These are phyloP conservation scores for Ormyrus rosae DNA, from an alignment of 2,888 invertebrate species.

Conservation along the genomic window DNA sequence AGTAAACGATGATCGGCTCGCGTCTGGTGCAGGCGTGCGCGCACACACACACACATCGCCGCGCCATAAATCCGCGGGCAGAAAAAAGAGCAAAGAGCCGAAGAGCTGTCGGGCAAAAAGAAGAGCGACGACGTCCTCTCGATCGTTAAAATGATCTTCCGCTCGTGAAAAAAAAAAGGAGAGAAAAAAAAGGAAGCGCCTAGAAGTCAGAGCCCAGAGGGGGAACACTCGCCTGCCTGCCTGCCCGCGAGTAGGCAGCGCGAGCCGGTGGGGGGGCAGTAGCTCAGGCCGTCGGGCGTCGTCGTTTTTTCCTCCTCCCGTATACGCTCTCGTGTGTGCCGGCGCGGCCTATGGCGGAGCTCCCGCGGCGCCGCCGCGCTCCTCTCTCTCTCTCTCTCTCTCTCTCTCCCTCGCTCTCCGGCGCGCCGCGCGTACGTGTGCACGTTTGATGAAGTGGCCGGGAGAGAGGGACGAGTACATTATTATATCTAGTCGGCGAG, in stretches of 20 bases:
- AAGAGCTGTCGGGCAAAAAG: slow-evolving; percentile 12
- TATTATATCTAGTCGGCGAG: slow-evolving; percentile 64
- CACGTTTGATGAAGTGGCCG: slow-evolving; percentile 72
- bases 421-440: slow-evolving; percentile 46
- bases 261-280: too few species aligned
- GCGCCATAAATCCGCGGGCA: slow-evolving; percentile 6
- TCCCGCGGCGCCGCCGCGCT: slow-evolving; percentile 38
- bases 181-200: not conserved
- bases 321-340: not conserved
- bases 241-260: too few species aligned
- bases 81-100: not conserved
- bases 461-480: slow-evolving; percentile 63
- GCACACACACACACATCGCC: too few species aligned
- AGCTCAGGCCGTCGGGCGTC: slow-evolving; percentile 42
- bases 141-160: slow-evolving; percentile 43
- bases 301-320: slow-evolving; percentile 54
- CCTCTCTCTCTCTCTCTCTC: slow-evolving; percentile 61
- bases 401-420: slow-evolving; percentile 60
- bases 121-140: slow-evolving; percentile 31
- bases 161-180: slow-evolving; percentile 8
- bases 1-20: too few species aligned
- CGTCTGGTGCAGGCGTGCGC: too few species aligned
- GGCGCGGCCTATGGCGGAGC: slow-evolving; percentile 44
- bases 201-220: not conserved
- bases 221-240: not conserved